These are phyloP conservation scores for Temnothorax curvispinosus DNA, from an alignment of 1,140 invertebrate species.

Conservation along the genomic window DNA sequence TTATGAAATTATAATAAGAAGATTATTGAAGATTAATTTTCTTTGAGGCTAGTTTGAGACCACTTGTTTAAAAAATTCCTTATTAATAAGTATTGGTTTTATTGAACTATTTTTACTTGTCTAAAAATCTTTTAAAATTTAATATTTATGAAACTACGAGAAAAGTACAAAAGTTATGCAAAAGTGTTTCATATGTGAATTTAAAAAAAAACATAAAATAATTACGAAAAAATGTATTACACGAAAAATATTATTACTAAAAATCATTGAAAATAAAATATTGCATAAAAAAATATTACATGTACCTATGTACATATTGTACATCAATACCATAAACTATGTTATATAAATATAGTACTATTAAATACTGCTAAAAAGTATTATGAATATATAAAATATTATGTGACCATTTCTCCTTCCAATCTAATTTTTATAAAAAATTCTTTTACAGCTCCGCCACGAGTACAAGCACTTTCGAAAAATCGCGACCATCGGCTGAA, in stretches of 20 bases:
- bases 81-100: neutral
- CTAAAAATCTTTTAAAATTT: neutral
- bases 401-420: neutral
- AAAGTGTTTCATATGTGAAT: no score
- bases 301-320: no score
- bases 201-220: no score
- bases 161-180: no score
- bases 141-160: neutral
- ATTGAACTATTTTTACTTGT: neutral
- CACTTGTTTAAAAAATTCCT: neutral
- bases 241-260: neutral
- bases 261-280: neutral
- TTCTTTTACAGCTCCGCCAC: slow-evolving; percentile 88
- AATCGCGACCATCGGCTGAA: slow-evolving; percentile 86
- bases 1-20: no score
- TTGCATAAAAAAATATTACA: neutral
- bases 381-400: neutral
- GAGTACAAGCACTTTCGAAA: slow-evolving; percentile 88
- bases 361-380: neutral
- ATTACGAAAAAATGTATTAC: neutral
- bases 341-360: neutral
- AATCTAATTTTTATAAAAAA: neutral
- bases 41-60: no score
- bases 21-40: no score
- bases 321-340: neutral